Conservation (phyloP, 1,140 invertebrate species). For the Achatina immaculata region DNA sequence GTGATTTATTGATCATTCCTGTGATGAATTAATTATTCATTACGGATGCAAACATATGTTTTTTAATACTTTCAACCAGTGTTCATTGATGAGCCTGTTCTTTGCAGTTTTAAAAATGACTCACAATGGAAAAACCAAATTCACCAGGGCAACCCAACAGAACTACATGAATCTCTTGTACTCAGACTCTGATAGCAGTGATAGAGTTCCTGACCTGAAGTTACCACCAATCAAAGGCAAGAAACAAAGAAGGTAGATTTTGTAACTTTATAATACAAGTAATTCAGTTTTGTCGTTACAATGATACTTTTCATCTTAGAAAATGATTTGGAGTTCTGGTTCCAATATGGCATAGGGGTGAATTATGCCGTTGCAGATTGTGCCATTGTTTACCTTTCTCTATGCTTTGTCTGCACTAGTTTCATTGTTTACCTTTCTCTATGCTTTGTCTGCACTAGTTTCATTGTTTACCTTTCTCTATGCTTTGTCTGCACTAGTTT, state of each 20-base stretch:
- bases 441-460: background rate
- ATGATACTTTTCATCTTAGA: background rate
- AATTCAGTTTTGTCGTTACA: background rate
- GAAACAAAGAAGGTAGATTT: slow-evolving; percentile 5
- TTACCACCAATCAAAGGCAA: slow-evolving; percentile 13
- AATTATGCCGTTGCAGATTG: background rate
- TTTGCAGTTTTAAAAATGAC: slow-evolving; percentile 2
- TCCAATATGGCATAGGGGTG: background rate
- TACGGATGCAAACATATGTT: too few relatives aligned
- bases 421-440: background rate
- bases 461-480: too few relatives aligned
- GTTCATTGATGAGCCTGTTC: too few relatives aligned
- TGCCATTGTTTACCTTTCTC: background rate
- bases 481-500: too few relatives aligned
- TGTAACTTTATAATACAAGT: background rate
- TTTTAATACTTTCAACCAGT: too few relatives aligned
- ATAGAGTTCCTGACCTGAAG: slow-evolving; percentile 5
- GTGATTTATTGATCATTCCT: too few relatives aligned
- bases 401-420: background rate
- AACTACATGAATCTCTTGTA: slow-evolving; percentile 20
- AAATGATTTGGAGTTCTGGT: background rate
- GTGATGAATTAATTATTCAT: too few relatives aligned
- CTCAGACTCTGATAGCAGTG: background rate
- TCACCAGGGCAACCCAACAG: background rate
- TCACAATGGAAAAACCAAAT: slow-evolving; percentile 7